These are phyloP conservation scores for Magallana angulata DNA, from an alignment of 1,140 invertebrate species.

Conservation along the genomic window DNA sequence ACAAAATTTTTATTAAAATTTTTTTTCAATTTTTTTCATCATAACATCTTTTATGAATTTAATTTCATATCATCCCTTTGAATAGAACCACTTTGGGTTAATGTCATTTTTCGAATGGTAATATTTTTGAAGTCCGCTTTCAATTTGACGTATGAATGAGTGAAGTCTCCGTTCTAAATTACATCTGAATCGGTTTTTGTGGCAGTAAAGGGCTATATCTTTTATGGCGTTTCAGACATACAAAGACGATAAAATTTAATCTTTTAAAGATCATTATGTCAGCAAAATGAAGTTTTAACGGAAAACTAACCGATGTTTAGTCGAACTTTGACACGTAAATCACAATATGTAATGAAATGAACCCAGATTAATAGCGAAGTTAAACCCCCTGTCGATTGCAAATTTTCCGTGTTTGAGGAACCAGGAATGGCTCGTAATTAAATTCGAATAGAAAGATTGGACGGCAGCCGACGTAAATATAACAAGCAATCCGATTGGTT, in stretches of 20 bases:
- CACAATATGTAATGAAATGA: neutral
- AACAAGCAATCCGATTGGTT: constrained; percentile 23
- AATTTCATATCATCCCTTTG: too few species aligned
- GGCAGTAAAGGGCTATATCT: neutral
- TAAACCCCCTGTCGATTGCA: neutral
- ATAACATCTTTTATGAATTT: neutral
- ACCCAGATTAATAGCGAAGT: constrained; percentile 13
- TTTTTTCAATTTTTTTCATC: neutral
- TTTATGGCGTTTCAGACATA: neutral
- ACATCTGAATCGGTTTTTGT: neutral
- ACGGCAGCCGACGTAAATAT: constrained; percentile 1
- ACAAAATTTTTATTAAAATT: neutral
- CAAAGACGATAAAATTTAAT: neutral
- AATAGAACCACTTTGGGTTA: too few species aligned
- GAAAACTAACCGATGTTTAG: neutral
- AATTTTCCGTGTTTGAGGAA: neutral
- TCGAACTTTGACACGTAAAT: neutral
- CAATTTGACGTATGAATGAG: too few species aligned
- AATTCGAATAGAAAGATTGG: neutral
- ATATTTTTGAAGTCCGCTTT: too few species aligned
- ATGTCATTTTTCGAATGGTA: too few species aligned
- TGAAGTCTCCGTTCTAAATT: neutral
- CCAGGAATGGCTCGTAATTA: neutral
- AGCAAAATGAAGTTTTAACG: neutral
- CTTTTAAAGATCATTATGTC: neutral